A percentile compares a stretch with the other conserved stretches of the same genome.
These are phyloP conservation scores for Indicator indicator DNA, from an alignment of 2,113 vertebrate genomes.

Conservation along the genomic window DNA sequence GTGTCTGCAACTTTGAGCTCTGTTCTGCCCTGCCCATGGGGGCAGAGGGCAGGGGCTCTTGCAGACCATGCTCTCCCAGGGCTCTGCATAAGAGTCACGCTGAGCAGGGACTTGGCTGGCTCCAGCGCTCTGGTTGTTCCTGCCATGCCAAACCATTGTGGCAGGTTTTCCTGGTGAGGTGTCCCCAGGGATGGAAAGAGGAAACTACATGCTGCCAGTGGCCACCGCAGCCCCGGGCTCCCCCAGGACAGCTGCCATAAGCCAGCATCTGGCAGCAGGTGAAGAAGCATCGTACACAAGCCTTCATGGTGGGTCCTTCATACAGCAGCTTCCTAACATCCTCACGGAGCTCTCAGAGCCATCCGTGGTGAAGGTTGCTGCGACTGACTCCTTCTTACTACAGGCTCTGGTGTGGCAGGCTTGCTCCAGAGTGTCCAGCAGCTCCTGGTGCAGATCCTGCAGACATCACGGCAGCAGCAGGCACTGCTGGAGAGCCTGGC, in stretches of 20 bases:
- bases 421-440: constrained; percentile 17
- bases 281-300: background rate
- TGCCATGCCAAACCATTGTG: background rate
- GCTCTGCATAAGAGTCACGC: background rate
- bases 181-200: background rate
- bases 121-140: background rate
- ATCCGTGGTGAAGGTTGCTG: background rate
- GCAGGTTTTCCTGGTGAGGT: background rate
- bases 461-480: constrained; percentile 18
- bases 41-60: accelerated
- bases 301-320: background rate
- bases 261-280: background rate
- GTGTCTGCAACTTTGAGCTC: background rate
- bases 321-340: background rate
- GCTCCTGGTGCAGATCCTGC: constrained; percentile 32
- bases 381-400: background rate
- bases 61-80: background rate
- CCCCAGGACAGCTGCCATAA: background rate
- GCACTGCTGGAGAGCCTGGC: constrained; percentile 24
- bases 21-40: background rate
- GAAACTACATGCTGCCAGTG: background rate
- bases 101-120: background rate
- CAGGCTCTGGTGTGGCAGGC: background rate
- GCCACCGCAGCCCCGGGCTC: accelerated
- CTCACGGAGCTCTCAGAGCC: background rate